phyloP scores from a whole-genome alignment of 2,113 vertebrate species.

The Dissostichus mawsoni region DNA sequence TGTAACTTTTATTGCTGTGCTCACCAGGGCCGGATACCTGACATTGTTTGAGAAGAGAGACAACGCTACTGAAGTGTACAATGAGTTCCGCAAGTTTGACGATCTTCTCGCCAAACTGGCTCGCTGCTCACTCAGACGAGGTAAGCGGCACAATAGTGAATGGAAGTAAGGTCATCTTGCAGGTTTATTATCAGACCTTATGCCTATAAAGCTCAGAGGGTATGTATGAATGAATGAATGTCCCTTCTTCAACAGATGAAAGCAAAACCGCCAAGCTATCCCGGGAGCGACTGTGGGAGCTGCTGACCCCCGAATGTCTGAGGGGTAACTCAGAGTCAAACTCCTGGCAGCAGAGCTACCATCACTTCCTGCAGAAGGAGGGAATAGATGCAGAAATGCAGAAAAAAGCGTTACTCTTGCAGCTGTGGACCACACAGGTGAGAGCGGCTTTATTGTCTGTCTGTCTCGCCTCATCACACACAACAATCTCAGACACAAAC shows the following conservation, averaged over 20 bases:
- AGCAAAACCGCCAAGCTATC: conserved; percentile 56
- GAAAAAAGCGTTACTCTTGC: conserved; percentile 83
- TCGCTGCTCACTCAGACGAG: conserved; percentile 72
- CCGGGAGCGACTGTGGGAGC: conserved; percentile 81
- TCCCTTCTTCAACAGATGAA: conserved; percentile 67
- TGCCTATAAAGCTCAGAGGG: background rate
- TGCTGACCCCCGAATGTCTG: conserved; percentile 65
- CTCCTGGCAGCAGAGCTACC: conserved; percentile 86
- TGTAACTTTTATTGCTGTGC: background rate
- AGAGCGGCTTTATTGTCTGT: conserved; percentile 13
- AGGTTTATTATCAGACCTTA: background rate
- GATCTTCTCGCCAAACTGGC: conserved; percentile 85
- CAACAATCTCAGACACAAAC: conserved; percentile 2
- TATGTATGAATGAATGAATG: background rate
- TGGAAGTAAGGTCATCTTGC: background rate
- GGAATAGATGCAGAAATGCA: conserved; percentile 82
- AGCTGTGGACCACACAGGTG: conserved; percentile 91
- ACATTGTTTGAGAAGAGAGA: conserved; percentile 78
- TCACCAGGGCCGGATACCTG: conserved; percentile 87
- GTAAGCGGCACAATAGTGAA: conserved; percentile 57
- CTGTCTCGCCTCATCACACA: background rate
- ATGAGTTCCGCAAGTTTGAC: conserved; percentile 87
- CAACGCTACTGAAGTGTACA: conserved; percentile 74
- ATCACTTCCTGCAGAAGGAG: conserved; percentile 73
- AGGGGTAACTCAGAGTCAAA: conserved; percentile 43